Conservation (phyloP, 2,113 vertebrate species). For the Acrocephalus kingi region DNA sequence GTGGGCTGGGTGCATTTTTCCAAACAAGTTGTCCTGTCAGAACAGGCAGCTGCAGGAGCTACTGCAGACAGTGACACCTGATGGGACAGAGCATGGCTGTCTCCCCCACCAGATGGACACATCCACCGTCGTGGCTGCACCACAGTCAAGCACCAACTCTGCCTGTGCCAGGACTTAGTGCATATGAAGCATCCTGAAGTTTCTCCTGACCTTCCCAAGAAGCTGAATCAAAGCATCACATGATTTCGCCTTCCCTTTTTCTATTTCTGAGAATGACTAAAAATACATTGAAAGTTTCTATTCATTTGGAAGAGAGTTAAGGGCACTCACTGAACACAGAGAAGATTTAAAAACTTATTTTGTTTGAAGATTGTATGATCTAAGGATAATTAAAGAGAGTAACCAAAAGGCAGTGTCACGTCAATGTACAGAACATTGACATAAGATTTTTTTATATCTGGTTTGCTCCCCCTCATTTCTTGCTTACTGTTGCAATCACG, state of each 20-base stretch:
- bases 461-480: background rate
- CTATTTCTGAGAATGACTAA: background rate
- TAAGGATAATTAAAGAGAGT: background rate
- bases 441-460: background rate
- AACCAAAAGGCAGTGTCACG: background rate
- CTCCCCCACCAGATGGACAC: background rate
- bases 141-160: background rate
- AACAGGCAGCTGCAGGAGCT: background rate
- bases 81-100: background rate
- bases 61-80: background rate
- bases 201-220: background rate
- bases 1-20: background rate
- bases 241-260: background rate
- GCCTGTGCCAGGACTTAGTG: background rate
- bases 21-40: background rate
- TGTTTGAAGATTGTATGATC: background rate
- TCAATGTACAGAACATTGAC: background rate
- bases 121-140: background rate
- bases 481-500: background rate
- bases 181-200: background rate
- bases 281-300: background rate
- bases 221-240: background rate
- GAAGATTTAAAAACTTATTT: background rate
- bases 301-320: background rate
- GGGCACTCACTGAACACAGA: background rate